Conservation (phyloP, 2,797 vertebrate genomes). For the Cuniculus paca region DNA sequence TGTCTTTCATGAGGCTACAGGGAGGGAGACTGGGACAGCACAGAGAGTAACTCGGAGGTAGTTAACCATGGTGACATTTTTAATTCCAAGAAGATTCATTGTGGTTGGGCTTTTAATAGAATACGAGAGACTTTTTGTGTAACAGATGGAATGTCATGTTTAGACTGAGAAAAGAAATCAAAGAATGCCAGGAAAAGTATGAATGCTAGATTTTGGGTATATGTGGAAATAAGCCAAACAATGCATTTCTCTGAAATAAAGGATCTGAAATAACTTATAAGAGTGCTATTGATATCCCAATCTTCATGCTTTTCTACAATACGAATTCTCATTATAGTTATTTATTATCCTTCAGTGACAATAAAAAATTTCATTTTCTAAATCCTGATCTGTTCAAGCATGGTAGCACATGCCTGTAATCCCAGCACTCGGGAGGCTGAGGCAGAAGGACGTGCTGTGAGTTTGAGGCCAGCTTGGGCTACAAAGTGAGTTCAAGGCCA, state of each 20-base stretch:
- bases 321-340: conserved; percentile 60
- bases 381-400: background rate
- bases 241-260: conserved; percentile 55
- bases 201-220: background rate
- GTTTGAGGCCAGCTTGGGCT: no score
- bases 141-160: background rate
- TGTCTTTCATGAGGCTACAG: background rate
- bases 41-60: background rate
- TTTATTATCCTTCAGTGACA: background rate
- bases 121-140: conserved; percentile 17
- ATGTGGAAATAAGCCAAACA: conserved; percentile 58
- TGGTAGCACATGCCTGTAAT: no score
- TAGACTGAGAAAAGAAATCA: conserved; percentile 48
- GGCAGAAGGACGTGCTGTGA: no score
- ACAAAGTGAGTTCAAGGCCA: no score
- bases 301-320: conserved; percentile 65
- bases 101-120: conserved; percentile 42
- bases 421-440: no score
- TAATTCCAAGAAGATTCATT: conserved; percentile 44
- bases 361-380: conserved; percentile 57
- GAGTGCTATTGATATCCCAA: conserved; percentile 60
- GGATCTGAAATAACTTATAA: conserved; percentile 62
- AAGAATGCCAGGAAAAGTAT: conserved; percentile 16
- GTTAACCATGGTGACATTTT: background rate
- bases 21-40: background rate